Base-by-base conservation (phyloP, 37 sponge, comb jelly and placozoan genomes). In the Hormiphora californensis region DNA sequence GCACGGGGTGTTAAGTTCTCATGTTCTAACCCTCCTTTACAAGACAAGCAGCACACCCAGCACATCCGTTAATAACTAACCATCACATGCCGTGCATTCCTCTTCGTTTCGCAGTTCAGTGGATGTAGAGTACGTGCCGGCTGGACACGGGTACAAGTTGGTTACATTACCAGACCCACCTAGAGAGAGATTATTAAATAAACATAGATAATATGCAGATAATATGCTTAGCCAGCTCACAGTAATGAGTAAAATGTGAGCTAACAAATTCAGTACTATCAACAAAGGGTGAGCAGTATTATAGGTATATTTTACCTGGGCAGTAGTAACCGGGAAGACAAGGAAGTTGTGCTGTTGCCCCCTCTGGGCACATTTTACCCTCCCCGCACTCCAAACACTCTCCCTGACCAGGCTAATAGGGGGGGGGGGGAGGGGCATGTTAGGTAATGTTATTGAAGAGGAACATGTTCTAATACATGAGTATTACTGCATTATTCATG, bases 271-370 rank as follows among this genome's bases (percentile, higher is more conserved):
- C n/a, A n/a, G n/a, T n/a, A n/a, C n/a, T n/a, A n/a, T n/a, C n/a
- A n/a, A n/a, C n/a, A n/a, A n/a, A 53, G 21, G 21, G 54, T 53
- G 21, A 21, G 19, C 54, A 53, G 54, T 21, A 21, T 53, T 21
- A 53, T 21, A 53, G 19, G 19, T 53, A 53, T 21, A 19, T 19
- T 19, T 53, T 21, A 57, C 61, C 81, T 1, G 81, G 81, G 40
- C 86, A 86, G 61, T 54, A 86, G 62, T 86, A 54, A 23, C 61
- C 89, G 4, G 89, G 38, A 32, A 19, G 11, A 39, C 89, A 88
- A 3, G 68, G 87, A 2, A 9, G 61, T 40, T 55, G 87, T 2
- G 22, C 19, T 0, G 11, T 1, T 19, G 63, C 27, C 7, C 87
- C 87, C 19, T 27, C 65, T 1, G 87, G 87, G 34, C 87, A 87